Percentiles rank a stretch among this genome's conserved stretches.
phyloP scores from a whole-genome alignment of 1,140 invertebrate genomes.

The Leptoteleia sp. region DNA sequence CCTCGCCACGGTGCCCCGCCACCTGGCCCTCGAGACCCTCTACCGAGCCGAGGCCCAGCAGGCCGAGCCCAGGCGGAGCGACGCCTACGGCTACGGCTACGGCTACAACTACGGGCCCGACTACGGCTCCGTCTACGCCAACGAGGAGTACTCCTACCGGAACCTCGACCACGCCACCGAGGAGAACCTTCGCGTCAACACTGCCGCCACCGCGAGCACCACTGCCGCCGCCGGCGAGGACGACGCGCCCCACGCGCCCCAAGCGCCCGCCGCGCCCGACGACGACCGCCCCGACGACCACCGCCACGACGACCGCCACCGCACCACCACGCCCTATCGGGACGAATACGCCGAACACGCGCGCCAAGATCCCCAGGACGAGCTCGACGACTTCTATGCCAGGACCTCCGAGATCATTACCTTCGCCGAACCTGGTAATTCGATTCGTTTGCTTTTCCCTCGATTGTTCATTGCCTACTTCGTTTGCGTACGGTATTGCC shows the following conservation, averaged over 20 bases:
- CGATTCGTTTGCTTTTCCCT: neutral
- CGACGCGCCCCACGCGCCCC: conserved; percentile 40
- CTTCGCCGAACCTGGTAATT: conserved; percentile 89
- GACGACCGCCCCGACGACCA: conserved; percentile 72
- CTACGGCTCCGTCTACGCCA: conserved; percentile 69
- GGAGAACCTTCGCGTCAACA: conserved; percentile 42
- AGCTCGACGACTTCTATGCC: conserved; percentile 87
- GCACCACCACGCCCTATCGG: conserved; percentile 68
- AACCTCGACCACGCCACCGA: conserved; percentile 71
- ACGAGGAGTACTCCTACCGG: conserved; percentile 75
- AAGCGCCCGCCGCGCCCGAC: conserved; percentile 66
- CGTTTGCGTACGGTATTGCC: neutral
- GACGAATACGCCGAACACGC: conserved; percentile 72
- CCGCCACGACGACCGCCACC: conserved; percentile 59
- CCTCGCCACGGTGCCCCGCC: conserved; percentile 82
- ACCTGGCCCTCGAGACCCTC: conserved; percentile 86
- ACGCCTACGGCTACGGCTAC: conserved; percentile 57
- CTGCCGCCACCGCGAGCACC: conserved; percentile 49
- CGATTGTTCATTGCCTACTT: neutral
- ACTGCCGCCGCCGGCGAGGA: conserved; percentile 32
- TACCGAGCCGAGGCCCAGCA: conserved; percentile 83
- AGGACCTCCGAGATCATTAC: too few species aligned
- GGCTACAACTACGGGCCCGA: conserved; percentile 54
- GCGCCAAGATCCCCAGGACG: conserved; percentile 73
- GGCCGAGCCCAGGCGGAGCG: conserved; percentile 55